A percentile compares a stretch with the other conserved stretches of the same genome.
phyloP scores from a whole-genome alignment of 2,113 vertebrate genomes.

The Canis aureus region DNA sequence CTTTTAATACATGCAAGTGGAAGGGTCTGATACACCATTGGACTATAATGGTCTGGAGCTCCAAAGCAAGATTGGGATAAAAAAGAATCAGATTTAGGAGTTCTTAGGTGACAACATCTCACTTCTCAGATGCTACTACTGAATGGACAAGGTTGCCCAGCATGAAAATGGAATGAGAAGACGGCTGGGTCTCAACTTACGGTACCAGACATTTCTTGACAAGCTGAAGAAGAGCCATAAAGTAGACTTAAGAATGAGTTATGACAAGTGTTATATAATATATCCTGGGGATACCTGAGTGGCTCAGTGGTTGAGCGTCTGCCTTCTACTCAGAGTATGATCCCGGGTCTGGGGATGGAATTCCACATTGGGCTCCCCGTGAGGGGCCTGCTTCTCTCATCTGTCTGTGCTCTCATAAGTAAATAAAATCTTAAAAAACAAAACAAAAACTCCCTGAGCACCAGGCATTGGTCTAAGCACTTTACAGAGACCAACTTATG shows the following conservation, averaged over 20 bases:
- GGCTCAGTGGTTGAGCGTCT: too few relatives aligned
- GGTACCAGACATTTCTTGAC: background rate
- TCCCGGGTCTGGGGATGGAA: too few relatives aligned
- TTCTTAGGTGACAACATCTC: background rate
- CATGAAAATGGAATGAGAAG: background rate
- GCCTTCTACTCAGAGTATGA: too few relatives aligned
- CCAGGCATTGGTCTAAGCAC: background rate
- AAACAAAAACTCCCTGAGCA: background rate
- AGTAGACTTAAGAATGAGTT: background rate
- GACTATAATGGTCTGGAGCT: background rate
- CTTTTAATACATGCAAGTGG: background rate
- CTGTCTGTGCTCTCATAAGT: too few relatives aligned
- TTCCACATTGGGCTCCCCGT: too few relatives aligned
- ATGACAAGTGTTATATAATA: background rate
- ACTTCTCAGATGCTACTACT: background rate
- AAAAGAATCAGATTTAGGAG: background rate
- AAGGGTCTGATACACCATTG: background rate
- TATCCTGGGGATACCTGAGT: too few relatives aligned
- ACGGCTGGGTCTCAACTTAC: background rate
- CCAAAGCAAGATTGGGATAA: background rate
- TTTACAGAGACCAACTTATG: background rate
- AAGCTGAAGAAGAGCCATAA: background rate
- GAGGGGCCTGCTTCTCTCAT: too few relatives aligned
- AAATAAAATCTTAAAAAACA: too few relatives aligned
- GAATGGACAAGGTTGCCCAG: background rate